Base-by-base conservation (phyloP, 2,113 vertebrate genomes). In the Oncorhynchus tshawytscha region DNA sequence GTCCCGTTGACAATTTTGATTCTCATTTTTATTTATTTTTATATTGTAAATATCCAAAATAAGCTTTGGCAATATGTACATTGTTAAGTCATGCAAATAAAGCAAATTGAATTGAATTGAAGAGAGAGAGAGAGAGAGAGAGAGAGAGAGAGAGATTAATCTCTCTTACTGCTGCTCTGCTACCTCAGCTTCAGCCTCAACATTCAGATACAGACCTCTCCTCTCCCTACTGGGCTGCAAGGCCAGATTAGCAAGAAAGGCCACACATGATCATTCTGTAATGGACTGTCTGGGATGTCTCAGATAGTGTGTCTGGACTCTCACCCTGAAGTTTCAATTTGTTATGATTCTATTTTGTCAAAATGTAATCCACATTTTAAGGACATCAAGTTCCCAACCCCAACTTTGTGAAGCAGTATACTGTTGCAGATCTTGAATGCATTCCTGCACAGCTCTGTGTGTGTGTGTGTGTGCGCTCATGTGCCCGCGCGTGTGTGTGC, bases 221-320 rank as follows among this genome's bases (percentile, higher is more conserved):
- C 67, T 48, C 24, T n/a, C 51, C 57, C 66, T 76, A 77, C 77
- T 80, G 74, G 74, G 77, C 79, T 84, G 76, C 76, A 78, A 77
- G 72, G 76, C 64, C 84, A 87, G 87, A 90, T 92, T 86, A 90
- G 68, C 22, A 11, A 3, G 79, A 87, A 87, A 88, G 81, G 78
- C 83, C 62, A 67, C 1, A 66, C 69, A 68, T 70, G 68, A 6
- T 29, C 8, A 13, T 13, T 65, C 62, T 25, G 25, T 13, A 25
- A 3, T 25, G 24, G 13, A 15, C 25, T 18, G 25, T 67, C 25
- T 67, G 65, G 15, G 3, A 16, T 18, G 15, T 18, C 49, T 54
- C 15, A 18, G 15, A 54, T 18, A 5, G 13, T 54, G 49, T 54
- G 49, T 54, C 3, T 54, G 49, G 49, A 54, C 49, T 54, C 49